Evolutionary conservation across 2,113 vertebrate species (phyloP).

Genomic region (Calyptomena viridis): DNA sequence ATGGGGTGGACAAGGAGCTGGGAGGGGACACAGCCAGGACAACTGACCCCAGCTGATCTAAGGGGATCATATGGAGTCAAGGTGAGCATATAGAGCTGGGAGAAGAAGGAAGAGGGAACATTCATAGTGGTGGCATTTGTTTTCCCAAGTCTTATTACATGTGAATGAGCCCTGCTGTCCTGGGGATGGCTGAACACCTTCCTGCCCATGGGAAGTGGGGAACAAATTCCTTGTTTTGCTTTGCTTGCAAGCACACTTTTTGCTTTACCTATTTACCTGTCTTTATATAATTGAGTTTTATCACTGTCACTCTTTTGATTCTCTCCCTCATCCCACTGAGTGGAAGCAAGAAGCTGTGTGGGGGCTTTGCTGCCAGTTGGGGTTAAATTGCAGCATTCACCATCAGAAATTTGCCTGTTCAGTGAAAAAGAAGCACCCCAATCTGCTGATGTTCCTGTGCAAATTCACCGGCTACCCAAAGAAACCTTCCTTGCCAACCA

Average conservation of each 20-base stretch:
- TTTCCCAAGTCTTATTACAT: neutral
- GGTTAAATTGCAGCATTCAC: neutral
- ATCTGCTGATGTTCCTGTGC: neutral
- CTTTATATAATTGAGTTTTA: neutral
- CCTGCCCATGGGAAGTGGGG: neutral
- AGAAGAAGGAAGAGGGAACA: neutral
- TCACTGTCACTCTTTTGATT: neutral
- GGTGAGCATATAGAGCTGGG: neutral
- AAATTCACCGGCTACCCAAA: neutral
- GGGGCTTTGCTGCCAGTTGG: neutral
- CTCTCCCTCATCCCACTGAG: neutral
- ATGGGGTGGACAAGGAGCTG: neutral
- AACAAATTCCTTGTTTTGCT: neutral
- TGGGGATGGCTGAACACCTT: neutral
- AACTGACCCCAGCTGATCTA: neutral
- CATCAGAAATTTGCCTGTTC: neutral
- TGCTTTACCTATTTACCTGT: neutral
- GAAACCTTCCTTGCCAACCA: neutral
- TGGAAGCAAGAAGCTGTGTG: neutral
- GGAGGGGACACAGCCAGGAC: neutral
- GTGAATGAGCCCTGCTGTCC: neutral
- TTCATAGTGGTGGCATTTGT: neutral
- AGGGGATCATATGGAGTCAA: neutral
- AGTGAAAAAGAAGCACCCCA: neutral
- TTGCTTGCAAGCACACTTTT: neutral